phyloP scores from a whole-genome alignment of 2,113 vertebrate species.

The Percopsis transmontana region DNA sequence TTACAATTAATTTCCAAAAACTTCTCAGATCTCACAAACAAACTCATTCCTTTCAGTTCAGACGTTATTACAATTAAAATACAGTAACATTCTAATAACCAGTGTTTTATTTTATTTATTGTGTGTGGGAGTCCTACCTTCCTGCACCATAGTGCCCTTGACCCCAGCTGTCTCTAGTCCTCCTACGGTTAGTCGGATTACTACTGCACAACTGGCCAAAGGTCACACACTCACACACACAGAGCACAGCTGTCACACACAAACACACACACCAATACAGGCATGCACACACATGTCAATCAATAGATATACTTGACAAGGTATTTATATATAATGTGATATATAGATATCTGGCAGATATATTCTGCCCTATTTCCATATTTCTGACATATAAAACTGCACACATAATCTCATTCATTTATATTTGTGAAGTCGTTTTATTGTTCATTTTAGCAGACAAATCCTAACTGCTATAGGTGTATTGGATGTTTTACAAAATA shows the following conservation, averaged over 20 bases:
- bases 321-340: neutral
- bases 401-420: no score
- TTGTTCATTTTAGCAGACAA: no score
- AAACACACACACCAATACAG: neutral
- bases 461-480: no score
- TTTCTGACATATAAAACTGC: no score
- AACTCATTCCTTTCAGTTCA: no score
- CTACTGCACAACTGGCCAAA: conserved; percentile 57
- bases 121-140: conserved; percentile 21
- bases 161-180: conserved; percentile 33
- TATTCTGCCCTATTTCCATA: no score
- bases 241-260: neutral
- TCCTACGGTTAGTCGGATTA: conserved; percentile 39
- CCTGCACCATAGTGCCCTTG: conserved; percentile 48
- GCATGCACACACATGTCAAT: neutral
- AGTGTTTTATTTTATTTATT: neutral
- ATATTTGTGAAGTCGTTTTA: no score
- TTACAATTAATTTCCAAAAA: neutral
- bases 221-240: conserved; percentile 19
- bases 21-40: neutral
- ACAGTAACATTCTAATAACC: neutral
- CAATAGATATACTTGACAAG: neutral
- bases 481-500: no score
- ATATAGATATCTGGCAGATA: neutral
- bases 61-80: neutral